Evolutionary conservation across 2,888 invertebrate genomes (phyloP).

Genomic region (Lithosia quadra): DNA sequence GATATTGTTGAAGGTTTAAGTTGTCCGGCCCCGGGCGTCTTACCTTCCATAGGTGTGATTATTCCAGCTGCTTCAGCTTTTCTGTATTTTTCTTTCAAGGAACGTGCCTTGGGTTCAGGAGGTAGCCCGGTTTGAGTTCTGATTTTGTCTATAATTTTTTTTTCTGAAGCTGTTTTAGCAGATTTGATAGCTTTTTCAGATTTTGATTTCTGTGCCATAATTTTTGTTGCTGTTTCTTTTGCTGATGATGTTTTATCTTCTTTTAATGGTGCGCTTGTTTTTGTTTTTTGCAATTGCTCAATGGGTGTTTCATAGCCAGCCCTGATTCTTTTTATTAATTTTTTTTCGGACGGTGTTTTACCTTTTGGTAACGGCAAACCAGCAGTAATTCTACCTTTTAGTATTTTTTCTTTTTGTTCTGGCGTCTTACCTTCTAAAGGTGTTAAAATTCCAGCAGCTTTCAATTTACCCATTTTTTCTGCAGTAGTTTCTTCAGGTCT

Average conservation of each 20-base stretch:
- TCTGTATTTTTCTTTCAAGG: conserved; percentile 8
- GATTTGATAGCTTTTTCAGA: not conserved
- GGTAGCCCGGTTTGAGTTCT: conserved; percentile 11
- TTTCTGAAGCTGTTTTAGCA: conserved; percentile 5
- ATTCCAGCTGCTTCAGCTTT: conserved; percentile 4
- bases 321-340: not conserved
- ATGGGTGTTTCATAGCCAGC: not conserved
- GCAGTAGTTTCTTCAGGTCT: not conserved
- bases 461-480: not conserved
- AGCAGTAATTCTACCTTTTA: not conserved
- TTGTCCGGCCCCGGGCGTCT: not conserved
- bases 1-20: conserved; percentile 2
- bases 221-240: not conserved
- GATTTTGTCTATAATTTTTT: conserved; percentile 1
- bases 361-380: conserved; percentile 8
- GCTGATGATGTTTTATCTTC: conserved; percentile 49
- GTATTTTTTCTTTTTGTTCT: conserved; percentile 1
- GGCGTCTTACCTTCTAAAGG: conserved; percentile 2
- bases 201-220: conserved; percentile 32
- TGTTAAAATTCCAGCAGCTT: conserved; percentile 3
- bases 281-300: not conserved
- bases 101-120: not conserved
- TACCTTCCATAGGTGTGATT: conserved; percentile 5
- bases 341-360: conserved; percentile 5
- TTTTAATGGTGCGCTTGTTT: conserved; percentile 9